Base-by-base conservation (phyloP, 2,888 invertebrate species). In the Platycheirus rosarum region DNA sequence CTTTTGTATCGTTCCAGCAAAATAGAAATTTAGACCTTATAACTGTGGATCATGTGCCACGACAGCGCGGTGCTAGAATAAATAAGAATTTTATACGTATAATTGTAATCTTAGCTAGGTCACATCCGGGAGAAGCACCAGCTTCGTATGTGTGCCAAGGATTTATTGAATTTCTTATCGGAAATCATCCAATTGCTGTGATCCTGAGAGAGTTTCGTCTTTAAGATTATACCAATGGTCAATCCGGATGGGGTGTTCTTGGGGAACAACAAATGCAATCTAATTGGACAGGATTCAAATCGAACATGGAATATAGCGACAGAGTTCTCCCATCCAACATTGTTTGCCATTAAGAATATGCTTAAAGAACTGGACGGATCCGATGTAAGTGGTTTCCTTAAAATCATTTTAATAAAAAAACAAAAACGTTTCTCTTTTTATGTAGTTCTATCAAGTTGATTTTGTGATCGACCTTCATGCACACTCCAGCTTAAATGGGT, bases 191-290 rank as follows among this genome's bases (percentile, higher is more conserved):
- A n/a, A 93, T 95, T 68, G 96, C 96, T 5, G 92, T 92, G 70
- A 92, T 93, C 48, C 91, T 97, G 49, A 91, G 97, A 63, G 85
- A 93, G 95, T 86, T 90, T 93, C 86, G 93, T 96, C 0, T 96
- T 97, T 88, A 96, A 97, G 91, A 94, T 97, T 79, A 93, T 99
- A 77, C 99, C 98, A 9, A 98, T 99, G 98, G 90, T 98, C 86
- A 99, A 99, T 91, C 99, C 99, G 1, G 99, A 99, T 89, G 99
- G 99, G 0, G 98, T 98, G 1, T 98, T 95, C 89, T 92, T 98
- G 42, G 98, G 98, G 35, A 98, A 98, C 91, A 97, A 97, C 91
- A 94, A 97, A 92, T 97, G 94, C 84, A 97, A 97, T 65, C 91
- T 97, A 84, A 94, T 98, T 91, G 99, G 99, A 0, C 94, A 96